These are phyloP conservation scores for Nemapogon koenigi DNA, from an alignment of 2,888 invertebrate species.

Conservation along the genomic window DNA sequence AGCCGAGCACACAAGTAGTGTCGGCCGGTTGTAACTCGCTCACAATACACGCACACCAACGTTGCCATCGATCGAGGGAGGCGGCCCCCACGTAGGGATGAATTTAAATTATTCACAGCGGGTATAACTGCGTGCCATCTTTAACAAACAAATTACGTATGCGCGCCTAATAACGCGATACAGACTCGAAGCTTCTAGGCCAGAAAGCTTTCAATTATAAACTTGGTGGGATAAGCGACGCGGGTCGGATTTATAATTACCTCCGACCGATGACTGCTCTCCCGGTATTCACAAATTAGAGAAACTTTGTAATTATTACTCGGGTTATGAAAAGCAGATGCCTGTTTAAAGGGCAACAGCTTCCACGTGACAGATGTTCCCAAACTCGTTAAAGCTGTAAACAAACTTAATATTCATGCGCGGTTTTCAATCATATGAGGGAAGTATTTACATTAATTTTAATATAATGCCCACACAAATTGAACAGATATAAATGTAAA, in stretches of 20 bases:
- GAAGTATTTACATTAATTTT: too few species aligned
- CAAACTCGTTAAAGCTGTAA: too few species aligned
- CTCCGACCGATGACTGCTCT: constrained; percentile 30
- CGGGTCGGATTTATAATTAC: constrained; percentile 44
- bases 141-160: constrained; percentile 64
- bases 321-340: too few species aligned
- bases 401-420: too few species aligned
- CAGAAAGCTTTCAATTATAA: constrained; percentile 58
- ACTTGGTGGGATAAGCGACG: constrained; percentile 48
- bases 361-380: too few species aligned
- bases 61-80: constrained; percentile 37
- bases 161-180: constrained; percentile 30
- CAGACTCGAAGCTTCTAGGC: constrained; percentile 31
- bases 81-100: constrained; percentile 33
- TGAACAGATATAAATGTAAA: too few species aligned
- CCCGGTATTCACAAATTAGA: constrained; percentile 18
- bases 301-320: constrained; percentile 1
- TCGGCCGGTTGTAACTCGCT: constrained; percentile 17
- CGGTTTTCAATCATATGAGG: too few species aligned
- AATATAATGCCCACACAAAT: too few species aligned
- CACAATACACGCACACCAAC: constrained; percentile 28
- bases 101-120: constrained; percentile 64
- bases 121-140: constrained; percentile 61
- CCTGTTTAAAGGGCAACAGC: too few species aligned
- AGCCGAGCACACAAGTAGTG: constrained; percentile 35